Evolutionary conservation across 2,888 invertebrate species (phyloP).

Genomic region (Agrypnus murinus): DNA sequence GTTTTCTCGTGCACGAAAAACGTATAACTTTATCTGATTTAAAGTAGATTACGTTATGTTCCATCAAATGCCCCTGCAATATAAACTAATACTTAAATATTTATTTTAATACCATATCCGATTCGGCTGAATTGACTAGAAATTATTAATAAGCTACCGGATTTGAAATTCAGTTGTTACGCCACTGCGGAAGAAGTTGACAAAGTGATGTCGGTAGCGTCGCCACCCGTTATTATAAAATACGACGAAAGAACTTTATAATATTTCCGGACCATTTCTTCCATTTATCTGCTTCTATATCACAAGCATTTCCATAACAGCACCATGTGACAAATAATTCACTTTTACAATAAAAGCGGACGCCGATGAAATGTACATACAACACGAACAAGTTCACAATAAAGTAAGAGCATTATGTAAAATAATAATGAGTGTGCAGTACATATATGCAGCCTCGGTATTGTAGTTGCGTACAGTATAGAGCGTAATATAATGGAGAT

Average conservation of each 20-base stretch:
- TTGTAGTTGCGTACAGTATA: no score
- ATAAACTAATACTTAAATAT: not conserved
- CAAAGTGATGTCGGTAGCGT: constrained; percentile 38
- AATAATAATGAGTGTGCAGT: no score
- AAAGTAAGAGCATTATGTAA: not conserved
- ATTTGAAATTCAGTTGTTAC: not conserved
- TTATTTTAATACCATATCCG: not conserved
- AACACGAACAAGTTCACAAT: constrained; percentile 9
- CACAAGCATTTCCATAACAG: constrained; percentile 49
- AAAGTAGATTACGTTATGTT: not conserved
- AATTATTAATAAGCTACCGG: no score
- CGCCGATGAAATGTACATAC: constrained; percentile 25
- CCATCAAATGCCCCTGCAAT: not conserved
- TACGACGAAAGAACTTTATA: constrained; percentile 46
- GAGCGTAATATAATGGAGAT: no score
- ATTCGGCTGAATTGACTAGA: no score
- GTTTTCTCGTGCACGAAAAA: constrained; percentile 34
- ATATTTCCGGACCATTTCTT: constrained; percentile 51
- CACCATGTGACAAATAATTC: constrained; percentile 49
- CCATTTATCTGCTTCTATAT: constrained; percentile 50
- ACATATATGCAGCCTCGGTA: no score
- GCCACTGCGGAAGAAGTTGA: constrained; percentile 21
- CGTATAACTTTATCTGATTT: constrained; percentile 34
- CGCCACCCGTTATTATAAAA: constrained; percentile 41
- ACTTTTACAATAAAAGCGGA: constrained; percentile 35